Conservation (phyloP, 2,113 vertebrate species). For the Cavia aperea region DNA sequence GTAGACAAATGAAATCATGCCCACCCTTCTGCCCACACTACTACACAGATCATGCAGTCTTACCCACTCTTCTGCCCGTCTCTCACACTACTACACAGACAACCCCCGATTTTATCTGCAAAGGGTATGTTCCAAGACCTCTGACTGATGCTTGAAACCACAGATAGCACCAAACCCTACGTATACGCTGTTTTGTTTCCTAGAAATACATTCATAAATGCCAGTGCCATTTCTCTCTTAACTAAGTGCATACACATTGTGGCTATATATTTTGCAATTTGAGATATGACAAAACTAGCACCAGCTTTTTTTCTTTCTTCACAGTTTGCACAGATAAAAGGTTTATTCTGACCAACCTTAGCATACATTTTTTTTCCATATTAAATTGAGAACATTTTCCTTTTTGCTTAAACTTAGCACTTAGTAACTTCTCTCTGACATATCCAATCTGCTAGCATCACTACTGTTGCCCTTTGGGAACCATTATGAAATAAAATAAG, state of each 20-base stretch:
- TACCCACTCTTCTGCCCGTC: neutral
- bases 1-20: neutral
- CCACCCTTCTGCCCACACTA: neutral
- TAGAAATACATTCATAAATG: neutral
- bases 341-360: neutral
- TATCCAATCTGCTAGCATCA: too few relatives aligned
- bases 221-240: neutral
- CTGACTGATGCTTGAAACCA: neutral
- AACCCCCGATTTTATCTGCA: too few relatives aligned
- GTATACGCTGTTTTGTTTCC: neutral
- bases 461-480: neutral
- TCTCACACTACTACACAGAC: neutral
- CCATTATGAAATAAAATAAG: neutral
- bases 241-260: neutral
- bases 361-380: neutral
- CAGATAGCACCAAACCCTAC: neutral
- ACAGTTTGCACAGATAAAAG: neutral
- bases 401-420: neutral
- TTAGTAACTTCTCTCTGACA: neutral
- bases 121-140: neutral
- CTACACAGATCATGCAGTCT: neutral
- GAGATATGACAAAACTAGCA: neutral
- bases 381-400: neutral
- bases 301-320: neutral
- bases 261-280: neutral